Evolutionary conservation across 2,888 invertebrate genomes (phyloP), one percentile per base, ranked within the genome.

Genomic region (Nemotelus nigrinus): DNA sequence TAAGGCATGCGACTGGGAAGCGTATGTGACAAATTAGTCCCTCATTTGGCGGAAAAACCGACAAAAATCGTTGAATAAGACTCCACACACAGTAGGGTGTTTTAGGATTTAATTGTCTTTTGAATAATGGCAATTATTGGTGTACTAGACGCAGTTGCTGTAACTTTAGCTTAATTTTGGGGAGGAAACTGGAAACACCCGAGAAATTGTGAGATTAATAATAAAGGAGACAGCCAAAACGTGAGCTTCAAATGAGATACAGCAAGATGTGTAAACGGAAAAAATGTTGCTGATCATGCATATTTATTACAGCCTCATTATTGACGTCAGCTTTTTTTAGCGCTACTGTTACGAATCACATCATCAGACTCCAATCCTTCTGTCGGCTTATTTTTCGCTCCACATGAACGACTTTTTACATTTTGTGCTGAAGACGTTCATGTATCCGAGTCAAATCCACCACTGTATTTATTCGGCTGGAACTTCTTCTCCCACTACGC

Each of bases 391-490:
- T n/a, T 43, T 25, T 41, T 25, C 47, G 45, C 47, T 65, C 10
- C 47, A 25, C 45, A 10, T 65, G 65, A 65, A 10, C 6, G 65
- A 65, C 45, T 8, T 65, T 65, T 65, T 10, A 65, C 47, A 65
- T 63, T 63, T 63, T 8, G 7, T 43, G 63, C 43, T 63, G 25
- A 45, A 1, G n/a, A 65, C 47, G 63, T 63, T 43, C 7, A 25
- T 63, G 63, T 43, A 41, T 63, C 63, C 44, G 4, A 45, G 45
- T 41, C 4, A 8, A 65, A 65, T 65, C 44, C 47, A n/a, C 47
- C 47, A 25, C 47, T 58, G 57, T 8, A 57, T 57, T 55, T 53
- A 44, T 57, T 39, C 25, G 48, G n/a, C 43, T 44, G 47, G 65
- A 72, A 53, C 63, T 53, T 67, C 25, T 25, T 25, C 25, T 25